Evolutionary conservation across 1,140 invertebrate genomes (phyloP), one percentile per base, ranked within the genome.

Genomic region (Scaptodrosophila lebanonensis): DNA sequence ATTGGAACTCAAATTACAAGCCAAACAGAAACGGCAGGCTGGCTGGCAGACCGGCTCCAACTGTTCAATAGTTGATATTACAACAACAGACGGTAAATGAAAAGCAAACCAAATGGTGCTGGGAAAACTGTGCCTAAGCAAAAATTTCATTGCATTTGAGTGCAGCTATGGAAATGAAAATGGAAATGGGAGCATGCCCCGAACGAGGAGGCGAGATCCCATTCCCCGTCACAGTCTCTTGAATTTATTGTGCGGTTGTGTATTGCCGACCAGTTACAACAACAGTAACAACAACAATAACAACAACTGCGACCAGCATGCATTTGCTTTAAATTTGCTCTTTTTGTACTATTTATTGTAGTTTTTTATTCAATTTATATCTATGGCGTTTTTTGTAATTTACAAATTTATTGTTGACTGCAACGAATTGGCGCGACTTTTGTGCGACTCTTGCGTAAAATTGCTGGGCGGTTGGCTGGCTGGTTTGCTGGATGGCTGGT

Each of bases 401-500:
- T 67, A 51, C 69, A 75, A 79, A 79, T 79, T 79, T 82, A 73
- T 73, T 82, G 73, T 75, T 82, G 73, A 79, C 75, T 77, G 72
- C 73, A 72, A 33, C 72, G 73, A 77, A 77, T 82, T 82, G 27
- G 27, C 9, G 5, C 9, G 27, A 29, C 5, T n/a, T 29, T 29
- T 29, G 27, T 29, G 5, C 27, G 5, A 9, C 27, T 5, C 27
- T 29, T 29, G 75, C 73, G 75, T 82, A 73, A 79, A 79, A 79
- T 79, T 82, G 73, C 60, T 54, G 50, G 51, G 68, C n/a, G n/a
- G n/a, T n/a, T n/a, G n/a, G n/a, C n/a, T n/a, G n/a, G n/a, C n/a
- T n/a, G n/a, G n/a, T n/a, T n/a, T n/a, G n/a, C n/a, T n/a, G n/a
- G n/a, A n/a, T n/a, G n/a, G n/a, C n/a, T n/a, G n/a, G n/a, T n/a